A percentile compares a stretch with the other conserved stretches of the same genome.
These are phyloP conservation scores for Polypedilum vanderplanki DNA, from an alignment of 1,140 invertebrate genomes.

Conservation along the genomic window DNA sequence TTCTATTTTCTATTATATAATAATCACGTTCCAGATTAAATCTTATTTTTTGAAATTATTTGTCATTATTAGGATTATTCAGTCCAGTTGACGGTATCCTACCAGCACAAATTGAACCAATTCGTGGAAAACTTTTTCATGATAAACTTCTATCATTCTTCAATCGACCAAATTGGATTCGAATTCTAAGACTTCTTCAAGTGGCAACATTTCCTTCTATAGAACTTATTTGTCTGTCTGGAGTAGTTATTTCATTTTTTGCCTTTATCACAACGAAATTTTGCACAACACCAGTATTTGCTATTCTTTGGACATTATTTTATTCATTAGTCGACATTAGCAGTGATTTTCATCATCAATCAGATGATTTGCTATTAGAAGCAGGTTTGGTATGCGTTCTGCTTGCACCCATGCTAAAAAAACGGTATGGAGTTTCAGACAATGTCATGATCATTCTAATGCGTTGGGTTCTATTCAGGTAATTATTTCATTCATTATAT, in stretches of 20 bases:
- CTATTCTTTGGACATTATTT: constrained; percentile 63
- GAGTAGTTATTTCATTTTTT: constrained; percentile 57
- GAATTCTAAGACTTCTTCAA: constrained; percentile 58
- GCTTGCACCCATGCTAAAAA: constrained; percentile 56
- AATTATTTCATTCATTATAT: background rate
- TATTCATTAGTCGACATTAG: constrained; percentile 71
- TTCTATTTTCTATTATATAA: background rate
- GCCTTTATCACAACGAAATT: constrained; percentile 60
- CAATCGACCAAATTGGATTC: background rate
- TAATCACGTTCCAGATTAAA: background rate
- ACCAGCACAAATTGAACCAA: constrained; percentile 51
- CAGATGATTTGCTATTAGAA: constrained; percentile 73
- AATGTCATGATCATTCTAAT: constrained; percentile 63
- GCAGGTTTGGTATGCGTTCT: constrained; percentile 67
- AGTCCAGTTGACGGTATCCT: constrained; percentile 55
- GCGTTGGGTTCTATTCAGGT: constrained; percentile 65
- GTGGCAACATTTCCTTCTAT: constrained; percentile 61
- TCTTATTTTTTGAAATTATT: background rate
- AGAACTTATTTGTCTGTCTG: constrained; percentile 62
- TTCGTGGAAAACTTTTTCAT: background rate
- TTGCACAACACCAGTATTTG: constrained; percentile 56
- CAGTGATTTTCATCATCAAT: constrained; percentile 66
- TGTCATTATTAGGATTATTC: background rate
- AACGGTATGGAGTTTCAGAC: constrained; percentile 45
- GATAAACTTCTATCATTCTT: background rate